Conservation (phyloP, 2,113 vertebrate species). For the Odocoileus hemionus region DNA sequence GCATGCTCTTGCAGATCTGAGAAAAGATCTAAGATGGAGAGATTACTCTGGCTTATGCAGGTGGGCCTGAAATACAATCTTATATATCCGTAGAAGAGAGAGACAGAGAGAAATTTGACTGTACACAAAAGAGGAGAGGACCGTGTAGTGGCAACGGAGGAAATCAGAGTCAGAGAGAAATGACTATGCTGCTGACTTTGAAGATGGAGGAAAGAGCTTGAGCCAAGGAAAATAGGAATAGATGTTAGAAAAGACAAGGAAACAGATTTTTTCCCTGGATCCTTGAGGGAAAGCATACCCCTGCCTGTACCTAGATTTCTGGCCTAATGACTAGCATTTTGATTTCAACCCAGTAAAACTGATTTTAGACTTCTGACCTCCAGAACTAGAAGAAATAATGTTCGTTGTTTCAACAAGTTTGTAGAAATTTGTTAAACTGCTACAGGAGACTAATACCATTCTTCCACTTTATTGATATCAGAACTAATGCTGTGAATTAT, state of each 20-base stretch:
- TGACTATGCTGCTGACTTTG: neutral
- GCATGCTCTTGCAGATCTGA: neutral
- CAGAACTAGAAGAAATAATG: neutral
- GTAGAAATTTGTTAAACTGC: neutral
- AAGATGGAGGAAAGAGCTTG: neutral
- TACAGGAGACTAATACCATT: neutral
- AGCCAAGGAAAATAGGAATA: neutral
- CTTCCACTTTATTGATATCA: neutral
- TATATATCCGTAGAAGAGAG: neutral
- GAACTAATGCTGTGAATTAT: slow-evolving; percentile 6
- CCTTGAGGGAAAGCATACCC: neutral
- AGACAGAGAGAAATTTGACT: neutral
- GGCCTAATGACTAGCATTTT: neutral
- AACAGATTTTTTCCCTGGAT: neutral
- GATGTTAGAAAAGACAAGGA: neutral
- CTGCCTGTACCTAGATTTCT: neutral
- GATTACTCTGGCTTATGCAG: neutral
- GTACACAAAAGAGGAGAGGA: neutral
- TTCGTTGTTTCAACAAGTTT: neutral
- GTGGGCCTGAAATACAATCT: neutral
- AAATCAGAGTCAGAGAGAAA: neutral
- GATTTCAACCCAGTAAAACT: neutral
- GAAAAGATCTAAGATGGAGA: neutral
- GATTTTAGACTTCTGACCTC: neutral
- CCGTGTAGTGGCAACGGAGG: neutral